Evolutionary conservation across 2,888 invertebrate species (phyloP).

Genomic region (Lymantria dispar): DNA sequence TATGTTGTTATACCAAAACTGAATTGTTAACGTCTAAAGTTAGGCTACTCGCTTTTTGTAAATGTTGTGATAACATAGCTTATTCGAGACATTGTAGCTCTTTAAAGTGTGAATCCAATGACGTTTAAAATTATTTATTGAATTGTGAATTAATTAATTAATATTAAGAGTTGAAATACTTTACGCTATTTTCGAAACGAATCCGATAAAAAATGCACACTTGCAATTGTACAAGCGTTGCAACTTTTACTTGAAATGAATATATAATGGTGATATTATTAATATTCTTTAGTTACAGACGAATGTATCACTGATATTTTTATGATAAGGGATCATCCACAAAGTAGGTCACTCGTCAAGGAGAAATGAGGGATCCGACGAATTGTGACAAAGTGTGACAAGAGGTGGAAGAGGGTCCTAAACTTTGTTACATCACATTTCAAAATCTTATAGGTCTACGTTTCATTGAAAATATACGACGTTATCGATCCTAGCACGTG

Average conservation of each 20-base stretch:
- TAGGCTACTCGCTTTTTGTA: constrained; percentile 52
- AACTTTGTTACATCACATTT: no score
- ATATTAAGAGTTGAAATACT: not conserved
- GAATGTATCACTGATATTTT: no score
- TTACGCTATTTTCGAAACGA: not conserved
- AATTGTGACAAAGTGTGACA: no score
- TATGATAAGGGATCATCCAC: no score
- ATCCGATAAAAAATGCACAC: not conserved
- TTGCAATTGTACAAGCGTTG: not conserved
- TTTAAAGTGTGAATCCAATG: constrained; percentile 9
- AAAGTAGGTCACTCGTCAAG: no score
- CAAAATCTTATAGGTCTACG: no score
- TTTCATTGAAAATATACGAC: no score
- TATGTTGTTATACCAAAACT: constrained; percentile 62
- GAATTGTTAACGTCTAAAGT: constrained; percentile 48
- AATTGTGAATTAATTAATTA: constrained; percentile 2
- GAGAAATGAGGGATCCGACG: no score
- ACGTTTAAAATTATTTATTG: constrained; percentile 7
- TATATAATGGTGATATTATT: not conserved
- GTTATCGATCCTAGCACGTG: no score
- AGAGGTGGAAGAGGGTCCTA: no score
- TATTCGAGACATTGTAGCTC: constrained; percentile 30
- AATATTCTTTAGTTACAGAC: no score
- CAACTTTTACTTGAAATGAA: not conserved
- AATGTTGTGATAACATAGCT: constrained; percentile 56